Evolutionary conservation across 2,888 invertebrate species (phyloP), one percentile per base, ranked within the genome.

Genomic region (Brenthis hecate): DNA sequence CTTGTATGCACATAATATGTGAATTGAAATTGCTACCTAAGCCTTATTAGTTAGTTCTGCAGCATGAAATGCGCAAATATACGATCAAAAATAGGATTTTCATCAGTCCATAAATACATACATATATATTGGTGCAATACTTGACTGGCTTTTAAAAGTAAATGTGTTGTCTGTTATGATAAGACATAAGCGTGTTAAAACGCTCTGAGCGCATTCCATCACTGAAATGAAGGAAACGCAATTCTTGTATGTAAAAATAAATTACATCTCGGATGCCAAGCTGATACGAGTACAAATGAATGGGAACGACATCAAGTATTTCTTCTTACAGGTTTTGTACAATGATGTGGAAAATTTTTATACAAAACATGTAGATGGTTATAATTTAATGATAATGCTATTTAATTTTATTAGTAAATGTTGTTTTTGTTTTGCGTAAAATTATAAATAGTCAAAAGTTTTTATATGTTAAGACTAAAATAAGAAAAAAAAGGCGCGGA

Each of bases 131-230:
- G 51, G 62, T 43, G 48, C 50, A 57, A 65, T 51, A 57, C 65
- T 65, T 56, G 57, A 56, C 57, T 57, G 51, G 58, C 57, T 55
- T 64, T 68, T 54, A 53, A 64, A 68, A 68, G 53, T 58, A 57
- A 8, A 58, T 64, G 68, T 64, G 53, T 68, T 60, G 60, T 58
- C 58, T 54, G 63, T 63, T 68, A 57, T 48, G 64, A 68, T 68
- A 64, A 66, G 66, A 61, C 56, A 56, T 5, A 60, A 48, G 61
- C 61, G 61, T 61, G 66, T 66, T 66, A 66, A 66, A 66, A 62
- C 61, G 56, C 55, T 56, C 43, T 56, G 60, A 68, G 50, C 61
- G 65, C 65, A 69, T 65, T 69, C 65, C 65, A 69, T 69, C 62
- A 54, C 53, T 66, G 62, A 13, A 51, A 53, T 61, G 61, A 61